Conservation (phyloP, 2,113 vertebrate species). For the Halcyon malimbica region DNA sequence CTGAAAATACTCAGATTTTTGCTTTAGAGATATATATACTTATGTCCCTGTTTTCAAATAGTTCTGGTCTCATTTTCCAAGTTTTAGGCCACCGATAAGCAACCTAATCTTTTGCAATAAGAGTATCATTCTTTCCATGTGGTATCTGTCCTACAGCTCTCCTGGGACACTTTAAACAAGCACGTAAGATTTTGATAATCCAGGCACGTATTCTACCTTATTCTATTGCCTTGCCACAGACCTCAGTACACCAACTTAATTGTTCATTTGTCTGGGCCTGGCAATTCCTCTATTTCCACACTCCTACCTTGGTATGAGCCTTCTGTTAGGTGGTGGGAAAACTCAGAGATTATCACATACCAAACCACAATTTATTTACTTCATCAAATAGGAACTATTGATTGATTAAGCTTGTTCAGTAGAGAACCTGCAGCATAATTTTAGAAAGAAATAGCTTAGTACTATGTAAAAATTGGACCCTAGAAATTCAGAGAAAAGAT, state of each 20-base stretch:
- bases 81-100: neutral
- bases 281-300: constrained; percentile 1
- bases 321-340: constrained; percentile 2
- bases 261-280: constrained; percentile 54
- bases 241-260: constrained; percentile 27
- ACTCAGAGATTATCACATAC: constrained; percentile 3
- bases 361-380: constrained; percentile 48
- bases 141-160: neutral
- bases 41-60: neutral
- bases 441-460: neutral
- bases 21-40: neutral
- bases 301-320: neutral
- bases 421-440: neutral
- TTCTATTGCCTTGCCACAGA: constrained; percentile 26
- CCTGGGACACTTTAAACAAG: constrained; percentile 19
- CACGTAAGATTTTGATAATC: neutral
- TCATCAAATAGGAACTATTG: constrained; percentile 25
- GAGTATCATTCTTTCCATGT: neutral
- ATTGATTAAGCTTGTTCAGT: neutral
- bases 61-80: neutral
- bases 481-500: neutral
- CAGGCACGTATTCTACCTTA: constrained; percentile 1
- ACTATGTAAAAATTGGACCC: neutral
- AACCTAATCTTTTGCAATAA: neutral
- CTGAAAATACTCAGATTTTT: neutral